Evolutionary conservation across 2,888 invertebrate species (phyloP), one percentile per base, ranked within the genome.

Genomic region (Allacma fusca): DNA sequence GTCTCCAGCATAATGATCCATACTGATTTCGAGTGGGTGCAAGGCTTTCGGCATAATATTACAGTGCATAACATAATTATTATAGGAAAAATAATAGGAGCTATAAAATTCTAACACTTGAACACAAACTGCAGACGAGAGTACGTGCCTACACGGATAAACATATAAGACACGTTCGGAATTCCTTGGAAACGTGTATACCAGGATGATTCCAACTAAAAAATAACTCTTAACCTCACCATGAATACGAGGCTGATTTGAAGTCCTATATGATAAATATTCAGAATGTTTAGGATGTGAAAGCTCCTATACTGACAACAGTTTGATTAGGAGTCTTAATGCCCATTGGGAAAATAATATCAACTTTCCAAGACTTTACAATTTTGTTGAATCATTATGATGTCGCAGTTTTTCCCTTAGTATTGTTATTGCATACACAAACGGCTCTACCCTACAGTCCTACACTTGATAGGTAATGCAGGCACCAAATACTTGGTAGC

Each of bases 311-410:
- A 5, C 40, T 40, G 19, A 50, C 50, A 50, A n/a, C 50, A 16
- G 50, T 50, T 50, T 50, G 50, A 50, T 13, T 50, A 50, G 9
- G 19, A 50, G 9, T 12, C 50, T n/a, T 50, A 50, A 50, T 50
- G 50, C n/a, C n/a, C 50, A 50, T 50, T 12, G 19, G 50, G 16
- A 72, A 72, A 72, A 72, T 59, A 72, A 72, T 59, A 72, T 72
- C 23, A 72, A 72, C 72, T 72, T 72, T 72, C 72, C 72, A 59
- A 24, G 24, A 62, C 64, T 64, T 13, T 43, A 74, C 29, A 62
- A 19, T 50, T 40, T 76, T 62, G 77, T 29, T 62, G 28, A 70
- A 44, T 77, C 77, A 77, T 64, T 67, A 62, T 77, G 77, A 77
- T 44, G 34, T 34, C 21, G 72, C 72, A 67, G 34, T 67, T 43